phyloP scores from a whole-genome alignment of 1,140 invertebrate species.

The Zaprionus davidi region DNA sequence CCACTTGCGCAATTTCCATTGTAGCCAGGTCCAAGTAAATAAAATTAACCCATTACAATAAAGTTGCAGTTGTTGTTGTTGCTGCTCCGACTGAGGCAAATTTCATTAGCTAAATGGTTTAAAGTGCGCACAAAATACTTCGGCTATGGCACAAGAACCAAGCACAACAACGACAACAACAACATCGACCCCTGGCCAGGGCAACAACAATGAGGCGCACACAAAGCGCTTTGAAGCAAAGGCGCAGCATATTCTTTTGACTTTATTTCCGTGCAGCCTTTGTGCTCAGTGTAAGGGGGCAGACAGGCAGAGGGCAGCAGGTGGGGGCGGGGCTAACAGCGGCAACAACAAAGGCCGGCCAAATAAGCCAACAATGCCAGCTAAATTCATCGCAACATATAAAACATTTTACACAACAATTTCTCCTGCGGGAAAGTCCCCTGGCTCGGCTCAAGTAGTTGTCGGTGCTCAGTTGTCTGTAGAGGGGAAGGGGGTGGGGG shows the following conservation, averaged over 20 bases:
- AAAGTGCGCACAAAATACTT: conserved; percentile 77
- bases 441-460: conserved; percentile 46
- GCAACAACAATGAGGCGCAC: conserved; percentile 43
- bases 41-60: conserved; percentile 80
- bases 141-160: conserved; percentile 8
- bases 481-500: background rate
- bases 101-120: conserved; percentile 79
- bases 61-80: conserved; percentile 58
- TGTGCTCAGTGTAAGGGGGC: conserved; percentile 24
- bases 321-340: background rate
- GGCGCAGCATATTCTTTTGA: conserved; percentile 78
- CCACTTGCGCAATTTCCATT: conserved; percentile 58
- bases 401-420: conserved; percentile 80
- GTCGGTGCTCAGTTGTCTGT: conserved; percentile 9
- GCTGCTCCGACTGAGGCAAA: conserved; percentile 59
- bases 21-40: conserved; percentile 66
- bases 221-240: conserved; percentile 75
- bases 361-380: conserved; percentile 60
- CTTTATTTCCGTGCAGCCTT: conserved; percentile 71
- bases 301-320: background rate
- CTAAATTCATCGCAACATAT: conserved; percentile 80
- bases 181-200: conserved; percentile 32
- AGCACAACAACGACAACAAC: conserved; percentile 8
- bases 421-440: conserved; percentile 48
- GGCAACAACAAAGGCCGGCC: conserved; percentile 6